These are phyloP conservation scores for Amblyteles armatorius DNA, from an alignment of 2,888 invertebrate species.

Conservation along the genomic window DNA sequence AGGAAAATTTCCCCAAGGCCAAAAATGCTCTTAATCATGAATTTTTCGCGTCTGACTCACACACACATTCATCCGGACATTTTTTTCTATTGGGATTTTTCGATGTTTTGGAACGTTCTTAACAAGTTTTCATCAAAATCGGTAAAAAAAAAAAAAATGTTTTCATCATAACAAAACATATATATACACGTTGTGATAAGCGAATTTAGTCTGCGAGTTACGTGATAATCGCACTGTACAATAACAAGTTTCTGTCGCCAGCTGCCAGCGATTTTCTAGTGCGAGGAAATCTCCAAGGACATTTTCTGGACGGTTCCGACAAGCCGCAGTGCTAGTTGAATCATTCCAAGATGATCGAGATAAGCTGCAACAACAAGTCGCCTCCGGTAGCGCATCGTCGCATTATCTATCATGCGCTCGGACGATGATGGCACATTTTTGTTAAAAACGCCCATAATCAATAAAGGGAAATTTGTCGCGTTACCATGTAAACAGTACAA, in stretches of 20 bases:
- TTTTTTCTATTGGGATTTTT: too few relatives aligned
- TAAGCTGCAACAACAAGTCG: slow-evolving; percentile 19
- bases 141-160: not conserved
- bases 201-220: not conserved
- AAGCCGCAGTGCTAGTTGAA: not conserved
- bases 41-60: too few relatives aligned
- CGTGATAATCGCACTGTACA: not conserved
- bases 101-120: too few relatives aligned
- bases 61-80: too few relatives aligned
- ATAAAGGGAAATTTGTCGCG: slow-evolving; percentile 8
- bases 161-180: not conserved
- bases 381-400: not conserved
- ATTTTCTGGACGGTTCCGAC: not conserved
- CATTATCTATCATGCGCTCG: slow-evolving; percentile 24
- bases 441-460: not conserved
- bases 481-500: not conserved
- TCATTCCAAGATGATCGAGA: not conserved
- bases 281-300: not conserved
- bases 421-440: slow-evolving; percentile 12
- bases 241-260: not conserved
- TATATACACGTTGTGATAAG: not conserved
- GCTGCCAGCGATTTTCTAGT: not conserved
- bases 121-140: too few relatives aligned
- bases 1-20: too few relatives aligned
- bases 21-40: too few relatives aligned